Evolutionary conservation across 2,888 invertebrate species (phyloP), one percentile per base, ranked within the genome.

Genomic region (Gymnoscelis rufifasciata): DNA sequence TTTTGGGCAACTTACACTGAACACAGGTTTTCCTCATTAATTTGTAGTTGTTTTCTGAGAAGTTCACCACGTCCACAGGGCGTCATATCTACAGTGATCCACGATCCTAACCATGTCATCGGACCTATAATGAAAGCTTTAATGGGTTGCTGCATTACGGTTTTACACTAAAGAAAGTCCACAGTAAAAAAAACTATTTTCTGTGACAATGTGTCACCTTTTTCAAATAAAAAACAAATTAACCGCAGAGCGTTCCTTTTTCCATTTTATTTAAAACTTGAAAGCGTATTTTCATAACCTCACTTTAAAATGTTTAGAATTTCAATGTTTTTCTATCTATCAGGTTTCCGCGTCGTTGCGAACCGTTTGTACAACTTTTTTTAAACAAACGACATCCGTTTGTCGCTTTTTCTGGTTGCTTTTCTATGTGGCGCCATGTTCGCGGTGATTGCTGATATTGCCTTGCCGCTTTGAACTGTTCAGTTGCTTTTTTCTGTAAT

Each of bases 401-500:
- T 62, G 62, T 53, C 64, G 61, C 55, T 67, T 70, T 66, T 68
- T 65, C 56, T 55, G 52, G 43, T 58, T 56, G 62, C 55, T 64
- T 65, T 73, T 66, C 67, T 72, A 69, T 71, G 65, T 63, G 58
- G 57, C 52, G 64, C 54, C 59, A 61, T 63, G 60, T 60, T 57
- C 49, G 63, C 57, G 59, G 61, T 62, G 68, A 72, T 68, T 68
- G 71, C 60, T 64, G 65, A 64, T 70, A 63, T 63, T 58, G 61
- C 59, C 55, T 55, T 52, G 38, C 19, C 48, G 42, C 45, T 45
- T 42, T 42, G 41, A 45, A 42, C 51, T 48, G 42, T 33, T 51
- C 57, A 59, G 60, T 55, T 54, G 56, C 38, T 47, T 45, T 56
- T 56, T 47, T 51, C 43, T 51, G 43, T 47, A 51, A 54, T 52